Evolutionary conservation across 2,888 invertebrate species (phyloP).

Genomic region (Tanytarsus gracilentus): DNA sequence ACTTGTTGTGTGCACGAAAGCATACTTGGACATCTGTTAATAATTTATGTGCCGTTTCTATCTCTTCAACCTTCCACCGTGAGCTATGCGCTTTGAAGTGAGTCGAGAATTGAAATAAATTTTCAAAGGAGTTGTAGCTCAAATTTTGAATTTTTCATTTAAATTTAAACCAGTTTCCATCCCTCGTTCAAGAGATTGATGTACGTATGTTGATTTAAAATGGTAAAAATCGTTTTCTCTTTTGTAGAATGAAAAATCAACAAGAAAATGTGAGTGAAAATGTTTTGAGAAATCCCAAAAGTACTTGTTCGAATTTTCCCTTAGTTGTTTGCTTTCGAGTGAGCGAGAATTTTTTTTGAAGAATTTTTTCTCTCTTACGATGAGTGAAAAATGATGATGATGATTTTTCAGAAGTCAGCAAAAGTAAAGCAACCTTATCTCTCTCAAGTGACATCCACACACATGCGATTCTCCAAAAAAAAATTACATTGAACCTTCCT

Average conservation of each 20-base stretch:
- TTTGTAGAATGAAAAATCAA: constrained; percentile 1
- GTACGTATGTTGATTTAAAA: neutral
- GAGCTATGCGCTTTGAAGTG: no score
- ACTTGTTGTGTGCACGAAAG: no score
- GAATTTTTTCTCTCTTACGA: neutral
- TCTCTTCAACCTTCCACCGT: no score
- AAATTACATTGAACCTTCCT: neutral
- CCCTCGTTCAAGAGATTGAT: neutral
- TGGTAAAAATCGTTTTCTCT: neutral
- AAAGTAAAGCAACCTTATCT: neutral
- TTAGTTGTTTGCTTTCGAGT: constrained; percentile 10
- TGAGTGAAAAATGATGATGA: neutral
- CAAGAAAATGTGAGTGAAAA: neutral
- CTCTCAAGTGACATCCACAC: neutral
- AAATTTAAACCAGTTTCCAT: no score
- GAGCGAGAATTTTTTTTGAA: neutral
- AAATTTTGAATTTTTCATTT: no score
- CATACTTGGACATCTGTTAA: no score
- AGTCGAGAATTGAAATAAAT: no score
- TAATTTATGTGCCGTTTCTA: no score
- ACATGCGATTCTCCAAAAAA: neutral
- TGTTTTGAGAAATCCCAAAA: constrained; percentile 8
- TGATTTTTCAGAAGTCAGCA: neutral
- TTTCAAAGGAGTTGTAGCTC: no score
- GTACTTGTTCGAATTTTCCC: constrained; percentile 27